Percentiles rank a stretch among this genome's conserved stretches.
phyloP scores from a whole-genome alignment of 2,888 invertebrate species.

The Xylocampa areola region DNA sequence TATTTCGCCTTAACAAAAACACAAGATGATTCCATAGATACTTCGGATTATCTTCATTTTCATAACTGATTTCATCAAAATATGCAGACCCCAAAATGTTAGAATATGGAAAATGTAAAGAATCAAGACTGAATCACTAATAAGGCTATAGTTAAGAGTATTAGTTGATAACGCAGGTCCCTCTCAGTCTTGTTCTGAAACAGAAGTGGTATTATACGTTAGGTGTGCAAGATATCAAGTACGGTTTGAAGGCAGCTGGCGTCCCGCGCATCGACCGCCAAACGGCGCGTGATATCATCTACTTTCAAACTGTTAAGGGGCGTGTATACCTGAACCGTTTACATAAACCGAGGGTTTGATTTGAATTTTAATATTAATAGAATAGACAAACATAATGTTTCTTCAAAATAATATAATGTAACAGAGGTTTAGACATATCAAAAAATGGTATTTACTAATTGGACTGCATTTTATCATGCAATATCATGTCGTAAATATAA shows the following conservation, averaged over 20 bases:
- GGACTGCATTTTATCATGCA: no score
- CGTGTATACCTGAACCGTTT: conserved; percentile 9
- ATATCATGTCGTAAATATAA: no score
- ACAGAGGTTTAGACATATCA: no score
- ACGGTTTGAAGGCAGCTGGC: conserved; percentile 16
- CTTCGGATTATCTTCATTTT: no score
- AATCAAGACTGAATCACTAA: conserved; percentile 54
- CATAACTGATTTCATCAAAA: no score
- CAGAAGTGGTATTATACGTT: conserved; percentile 3
- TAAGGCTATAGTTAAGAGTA: conserved; percentile 54
- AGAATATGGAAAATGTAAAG: conserved; percentile 29
- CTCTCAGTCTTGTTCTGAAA: conserved; percentile 29
- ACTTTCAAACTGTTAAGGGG: conserved; percentile 11
- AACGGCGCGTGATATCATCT: conserved; percentile 16
- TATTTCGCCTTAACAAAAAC: no score
- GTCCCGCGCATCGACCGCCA: conserved; percentile 3
- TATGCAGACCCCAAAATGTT: conserved; percentile 5
- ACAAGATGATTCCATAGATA: conserved; percentile 21
- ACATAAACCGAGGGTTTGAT: not conserved
- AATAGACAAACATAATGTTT: no score
- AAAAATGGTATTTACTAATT: no score
- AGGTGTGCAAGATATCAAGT: conserved; percentile 30
- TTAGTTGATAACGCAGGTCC: conserved; percentile 22
- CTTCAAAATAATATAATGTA: no score
- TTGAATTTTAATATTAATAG: no score